phyloP scores from a whole-genome alignment of 2,113 vertebrate species.

The Eolophus roseicapilla region DNA sequence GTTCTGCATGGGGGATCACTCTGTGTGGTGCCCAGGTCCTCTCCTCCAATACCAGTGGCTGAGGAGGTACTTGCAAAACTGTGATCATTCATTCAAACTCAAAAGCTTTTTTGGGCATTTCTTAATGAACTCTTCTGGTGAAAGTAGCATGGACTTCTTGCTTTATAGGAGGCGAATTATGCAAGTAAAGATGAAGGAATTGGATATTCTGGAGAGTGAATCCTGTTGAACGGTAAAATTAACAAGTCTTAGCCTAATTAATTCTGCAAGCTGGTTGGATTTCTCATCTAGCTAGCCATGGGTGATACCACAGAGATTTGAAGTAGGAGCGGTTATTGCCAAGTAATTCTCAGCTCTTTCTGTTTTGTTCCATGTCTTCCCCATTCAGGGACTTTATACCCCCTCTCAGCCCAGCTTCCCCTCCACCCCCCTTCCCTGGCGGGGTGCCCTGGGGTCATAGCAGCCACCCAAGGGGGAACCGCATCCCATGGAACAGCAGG shows the following conservation, averaged over 20 bases:
- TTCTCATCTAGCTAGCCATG: background rate
- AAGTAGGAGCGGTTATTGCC: background rate
- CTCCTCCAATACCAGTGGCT: fast-evolving
- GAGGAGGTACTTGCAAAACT: background rate
- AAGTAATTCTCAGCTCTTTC: background rate
- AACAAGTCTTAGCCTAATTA: background rate
- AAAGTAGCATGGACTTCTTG: background rate
- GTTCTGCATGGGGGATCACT: background rate
- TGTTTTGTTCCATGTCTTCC: background rate
- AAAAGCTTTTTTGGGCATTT: background rate
- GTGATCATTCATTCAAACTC: background rate
- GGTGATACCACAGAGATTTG: background rate
- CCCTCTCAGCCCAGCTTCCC: background rate
- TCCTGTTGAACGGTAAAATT: background rate
- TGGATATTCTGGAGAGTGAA: background rate
- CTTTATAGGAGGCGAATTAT: background rate
- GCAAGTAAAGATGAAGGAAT: background rate
- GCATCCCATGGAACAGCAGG: fast-evolving
- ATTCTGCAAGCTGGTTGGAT: background rate
- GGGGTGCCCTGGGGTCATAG: background rate
- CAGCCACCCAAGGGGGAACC: background rate
- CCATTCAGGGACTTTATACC: no score
- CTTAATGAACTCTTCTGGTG: background rate
- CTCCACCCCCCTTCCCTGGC: fast-evolving
- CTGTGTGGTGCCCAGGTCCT: fast-evolving